Base-by-base conservation (phyloP, 2,797 vertebrate genomes). In the Acrossocheilus fasciatus region DNA sequence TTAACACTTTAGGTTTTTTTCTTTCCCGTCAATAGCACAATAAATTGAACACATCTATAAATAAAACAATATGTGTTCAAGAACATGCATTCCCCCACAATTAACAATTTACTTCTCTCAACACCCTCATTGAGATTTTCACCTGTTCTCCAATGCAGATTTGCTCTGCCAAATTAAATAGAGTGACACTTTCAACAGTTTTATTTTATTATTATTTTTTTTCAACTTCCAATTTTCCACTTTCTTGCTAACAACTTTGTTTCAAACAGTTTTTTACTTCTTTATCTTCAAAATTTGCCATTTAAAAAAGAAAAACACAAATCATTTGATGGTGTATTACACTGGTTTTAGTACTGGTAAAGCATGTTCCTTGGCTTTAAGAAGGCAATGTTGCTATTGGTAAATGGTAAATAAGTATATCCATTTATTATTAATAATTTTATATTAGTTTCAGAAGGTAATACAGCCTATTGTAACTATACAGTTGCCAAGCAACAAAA, bases 1-100 rank as follows among this genome's bases (percentile, higher is more conserved):
- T 11, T 68, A 81, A 52, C 64, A 70, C 80, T 68, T 76, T 2
- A 4, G 4, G 12, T 34, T 66, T 73, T 45, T 66, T 64, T 81
- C 7, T 36, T 45, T 82, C 66, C 47, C 4, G 39, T 82, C 66
- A 72, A 26, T 41, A 39, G 10, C 66, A 41, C 79, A 34, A 36
- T 36, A 39, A 70, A 82, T 70, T 82, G 14, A 54, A 70, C 47
- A 70, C 47, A 82, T 70, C 23, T 54, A 82, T 70, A 70, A 54
- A 82, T 81, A 81, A 69, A 81, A 69, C 43, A 54, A 69, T 11
- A 11, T 70, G 64, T 54, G 30, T 82, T 82, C 45, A 52, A 54
- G 47, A 82, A 54, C 34, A 39, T 54, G 41, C 2, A 39, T 54
- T 52, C 6, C 7, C 20, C 4, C 7, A 43, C 34, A 70, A 70